Conservation (phyloP, 2,113 vertebrate species). For the Platanista minor region DNA sequence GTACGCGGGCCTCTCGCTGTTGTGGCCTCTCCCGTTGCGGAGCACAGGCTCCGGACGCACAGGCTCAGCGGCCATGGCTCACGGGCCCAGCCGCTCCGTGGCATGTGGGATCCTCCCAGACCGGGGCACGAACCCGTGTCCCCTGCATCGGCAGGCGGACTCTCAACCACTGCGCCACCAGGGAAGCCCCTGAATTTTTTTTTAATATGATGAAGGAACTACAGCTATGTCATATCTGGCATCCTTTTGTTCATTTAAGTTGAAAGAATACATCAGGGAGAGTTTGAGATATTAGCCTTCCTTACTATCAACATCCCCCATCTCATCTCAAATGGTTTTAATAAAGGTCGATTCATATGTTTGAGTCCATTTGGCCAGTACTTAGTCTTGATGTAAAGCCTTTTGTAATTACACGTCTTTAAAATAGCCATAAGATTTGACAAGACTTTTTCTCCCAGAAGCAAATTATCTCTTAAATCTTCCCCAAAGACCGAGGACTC, state of each 20-base stretch:
- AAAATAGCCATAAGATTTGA: slow-evolving; percentile 10
- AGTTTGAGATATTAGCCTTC: background rate
- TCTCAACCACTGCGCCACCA: too few relatives aligned
- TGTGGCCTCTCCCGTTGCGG: too few relatives aligned
- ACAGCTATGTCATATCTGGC: background rate
- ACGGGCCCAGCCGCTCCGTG: too few relatives aligned
- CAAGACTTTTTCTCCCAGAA: slow-evolving; percentile 5
- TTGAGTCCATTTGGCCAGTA: background rate
- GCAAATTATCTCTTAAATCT: background rate
- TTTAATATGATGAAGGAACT: slow-evolving; percentile 10
- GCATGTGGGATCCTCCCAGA: too few relatives aligned
- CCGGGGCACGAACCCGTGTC: too few relatives aligned
- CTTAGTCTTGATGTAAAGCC: slow-evolving; percentile 1
- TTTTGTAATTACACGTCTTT: slow-evolving; percentile 30
- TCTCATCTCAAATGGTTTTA: background rate
- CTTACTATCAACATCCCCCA: background rate
- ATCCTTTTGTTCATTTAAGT: slow-evolving; percentile 13
- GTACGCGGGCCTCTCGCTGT: too few relatives aligned
- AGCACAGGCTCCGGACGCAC: too few relatives aligned
- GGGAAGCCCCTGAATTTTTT: too few relatives aligned
- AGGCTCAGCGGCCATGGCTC: too few relatives aligned
- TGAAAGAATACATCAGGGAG: background rate
- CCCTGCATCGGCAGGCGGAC: too few relatives aligned
- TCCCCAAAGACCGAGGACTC: background rate
- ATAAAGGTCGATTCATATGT: background rate